Conservation (phyloP, 2,113 vertebrate species). For the Corythaeola cristata region DNA sequence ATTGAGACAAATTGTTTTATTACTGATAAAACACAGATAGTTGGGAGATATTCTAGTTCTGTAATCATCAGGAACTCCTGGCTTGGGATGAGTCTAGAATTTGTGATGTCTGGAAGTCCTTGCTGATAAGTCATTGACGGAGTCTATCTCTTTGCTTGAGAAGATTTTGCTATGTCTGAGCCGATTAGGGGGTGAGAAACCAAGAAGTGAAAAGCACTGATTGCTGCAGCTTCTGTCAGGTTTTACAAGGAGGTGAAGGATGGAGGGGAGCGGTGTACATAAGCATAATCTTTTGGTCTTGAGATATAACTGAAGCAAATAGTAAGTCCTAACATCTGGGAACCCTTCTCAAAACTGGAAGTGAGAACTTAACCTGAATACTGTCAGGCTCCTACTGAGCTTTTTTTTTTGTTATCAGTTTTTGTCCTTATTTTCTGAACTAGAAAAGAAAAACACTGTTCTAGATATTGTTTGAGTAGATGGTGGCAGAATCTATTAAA, state of each 20-base stretch:
- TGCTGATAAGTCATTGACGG: background rate
- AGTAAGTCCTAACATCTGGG: background rate
- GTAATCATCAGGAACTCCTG: background rate
- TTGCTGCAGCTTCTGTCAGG: background rate
- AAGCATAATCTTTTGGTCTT: background rate
- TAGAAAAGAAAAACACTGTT: background rate
- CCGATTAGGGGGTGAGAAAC: background rate
- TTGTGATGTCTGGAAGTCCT: background rate
- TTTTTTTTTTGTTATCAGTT: background rate
- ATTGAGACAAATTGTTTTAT: background rate
- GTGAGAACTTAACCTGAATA: background rate
- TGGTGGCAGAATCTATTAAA: background rate
- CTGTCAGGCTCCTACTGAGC: background rate
- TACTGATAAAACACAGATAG: background rate
- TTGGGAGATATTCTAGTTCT: background rate
- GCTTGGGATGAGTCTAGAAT: background rate
- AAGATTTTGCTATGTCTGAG: background rate
- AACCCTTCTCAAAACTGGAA: background rate
- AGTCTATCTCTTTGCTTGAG: background rate
- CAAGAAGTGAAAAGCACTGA: background rate
- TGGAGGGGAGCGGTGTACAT: background rate
- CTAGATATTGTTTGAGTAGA: background rate
- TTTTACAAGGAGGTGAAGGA: background rate
- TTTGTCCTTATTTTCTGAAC: background rate
- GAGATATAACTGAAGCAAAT: background rate